phyloP scores from a whole-genome alignment of 2,113 vertebrate genomes.

The Megalops atlanticus region DNA sequence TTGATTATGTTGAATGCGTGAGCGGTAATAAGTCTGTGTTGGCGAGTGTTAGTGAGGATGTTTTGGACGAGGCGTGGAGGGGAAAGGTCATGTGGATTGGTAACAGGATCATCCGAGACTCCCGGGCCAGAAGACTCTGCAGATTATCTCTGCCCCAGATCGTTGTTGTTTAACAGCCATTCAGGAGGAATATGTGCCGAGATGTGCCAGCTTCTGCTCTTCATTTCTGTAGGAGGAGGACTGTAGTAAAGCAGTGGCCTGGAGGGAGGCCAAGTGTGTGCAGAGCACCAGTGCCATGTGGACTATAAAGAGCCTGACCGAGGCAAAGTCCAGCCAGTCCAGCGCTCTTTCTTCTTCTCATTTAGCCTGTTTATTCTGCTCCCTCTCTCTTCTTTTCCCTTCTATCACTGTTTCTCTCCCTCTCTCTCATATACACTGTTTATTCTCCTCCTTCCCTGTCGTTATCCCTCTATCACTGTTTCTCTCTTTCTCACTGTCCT shows the following conservation, averaged over 20 bases:
- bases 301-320: constrained; percentile 15
- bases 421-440: neutral
- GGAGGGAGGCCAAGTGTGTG: constrained; percentile 1
- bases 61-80: too few relatives aligned
- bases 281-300: neutral
- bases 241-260: constrained; percentile 14
- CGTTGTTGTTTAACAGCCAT: constrained; percentile 8
- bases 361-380: neutral
- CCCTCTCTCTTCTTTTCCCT: neutral
- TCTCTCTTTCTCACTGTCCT: neutral
- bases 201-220: neutral
- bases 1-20: too few relatives aligned
- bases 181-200: neutral
- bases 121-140: too few relatives aligned
- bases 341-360: neutral
- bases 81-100: too few relatives aligned
- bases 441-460: neutral
- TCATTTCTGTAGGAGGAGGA: constrained; percentile 18
- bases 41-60: too few relatives aligned
- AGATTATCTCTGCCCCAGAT: too few relatives aligned
- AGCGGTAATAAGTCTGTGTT: too few relatives aligned
- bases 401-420: neutral
- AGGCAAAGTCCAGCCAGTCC: constrained; percentile 5
- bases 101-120: too few relatives aligned
- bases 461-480: neutral